Conservation (phyloP, 2,113 vertebrate species). For the Bufo bufo region DNA sequence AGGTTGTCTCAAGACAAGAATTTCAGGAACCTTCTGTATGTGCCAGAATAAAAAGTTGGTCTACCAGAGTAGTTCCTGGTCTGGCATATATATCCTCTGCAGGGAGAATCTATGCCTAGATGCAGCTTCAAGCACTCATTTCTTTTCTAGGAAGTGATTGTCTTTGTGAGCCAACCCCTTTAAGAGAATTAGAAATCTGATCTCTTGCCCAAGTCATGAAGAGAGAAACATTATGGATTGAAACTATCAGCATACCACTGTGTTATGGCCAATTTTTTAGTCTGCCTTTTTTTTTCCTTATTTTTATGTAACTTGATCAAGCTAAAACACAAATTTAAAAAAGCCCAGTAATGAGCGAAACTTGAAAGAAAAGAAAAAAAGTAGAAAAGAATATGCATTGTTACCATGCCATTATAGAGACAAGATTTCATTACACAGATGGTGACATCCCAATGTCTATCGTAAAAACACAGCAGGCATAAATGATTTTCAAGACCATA, state of each 20-base stretch:
- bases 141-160: neutral
- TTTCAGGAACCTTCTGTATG: neutral
- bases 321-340: slow-evolving; percentile 3
- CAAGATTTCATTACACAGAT: slow-evolving; percentile 86
- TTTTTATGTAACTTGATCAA: neutral
- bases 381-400: neutral
- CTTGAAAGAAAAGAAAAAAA: slow-evolving; percentile 40
- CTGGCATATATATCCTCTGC: neutral
- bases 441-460: slow-evolving; percentile 80
- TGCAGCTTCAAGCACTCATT: neutral
- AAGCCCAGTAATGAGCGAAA: slow-evolving; percentile 19
- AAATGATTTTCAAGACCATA: slow-evolving; percentile 78
- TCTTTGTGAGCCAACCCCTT: neutral
- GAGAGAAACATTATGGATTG: neutral
- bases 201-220: neutral
- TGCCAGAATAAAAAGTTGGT: neutral
- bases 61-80: neutral
- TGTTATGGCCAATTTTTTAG: neutral
- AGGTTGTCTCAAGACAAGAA: too few relatives aligned
- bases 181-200: neutral
- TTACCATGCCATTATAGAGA: slow-evolving; percentile 71
- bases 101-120: neutral
- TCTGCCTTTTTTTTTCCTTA: neutral
- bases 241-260: neutral
- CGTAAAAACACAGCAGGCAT: slow-evolving; percentile 85